A percentile compares a stretch with the other conserved stretches of the same genome.
Evolutionary conservation across 2,113 vertebrate genomes (phyloP).

Genomic region (Planiliza haematocheilus): DNA sequence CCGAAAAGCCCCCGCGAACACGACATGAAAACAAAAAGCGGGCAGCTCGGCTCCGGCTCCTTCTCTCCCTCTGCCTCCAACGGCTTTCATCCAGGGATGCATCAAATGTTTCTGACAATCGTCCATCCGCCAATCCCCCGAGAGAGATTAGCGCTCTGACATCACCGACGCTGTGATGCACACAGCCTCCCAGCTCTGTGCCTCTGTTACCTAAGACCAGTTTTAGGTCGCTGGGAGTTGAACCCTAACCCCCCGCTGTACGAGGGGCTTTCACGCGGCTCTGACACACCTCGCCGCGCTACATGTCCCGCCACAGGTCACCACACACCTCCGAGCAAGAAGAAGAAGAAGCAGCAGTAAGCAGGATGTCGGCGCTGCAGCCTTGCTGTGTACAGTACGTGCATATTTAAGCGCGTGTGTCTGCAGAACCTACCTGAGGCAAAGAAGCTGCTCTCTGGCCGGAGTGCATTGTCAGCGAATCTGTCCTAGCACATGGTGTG

Average conservation of each 20-base stretch:
- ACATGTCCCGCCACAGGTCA: neutral
- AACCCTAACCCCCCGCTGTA: conserved; percentile 21
- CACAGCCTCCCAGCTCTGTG: conserved; percentile 54
- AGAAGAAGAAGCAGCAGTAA: neutral
- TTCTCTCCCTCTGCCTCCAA: conserved; percentile 53
- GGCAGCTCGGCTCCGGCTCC: conserved; percentile 49
- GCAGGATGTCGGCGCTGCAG: conserved; percentile 24
- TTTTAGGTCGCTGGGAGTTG: conserved; percentile 36
- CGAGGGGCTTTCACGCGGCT: conserved; percentile 7
- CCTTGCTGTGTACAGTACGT: conserved; percentile 15
- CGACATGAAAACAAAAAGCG: conserved; percentile 30
- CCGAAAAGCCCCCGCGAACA: conserved; percentile 26
- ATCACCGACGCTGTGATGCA: conserved; percentile 83
- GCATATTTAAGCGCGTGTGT: conserved; percentile 22
- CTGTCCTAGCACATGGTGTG: conserved; percentile 32
- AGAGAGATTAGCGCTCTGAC: conserved; percentile 88
- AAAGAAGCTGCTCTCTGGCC: conserved; percentile 51
- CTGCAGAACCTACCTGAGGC: conserved; percentile 56
- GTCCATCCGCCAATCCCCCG: conserved; percentile 83
- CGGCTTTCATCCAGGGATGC: conserved; percentile 74
- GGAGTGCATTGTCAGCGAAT: conserved; percentile 64
- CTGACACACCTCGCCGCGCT: neutral
- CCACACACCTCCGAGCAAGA: conserved; percentile 18
- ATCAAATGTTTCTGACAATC: conserved; percentile 79
- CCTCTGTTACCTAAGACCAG: conserved; percentile 68